Evolutionary conservation across 2,797 vertebrate genomes (phyloP).

Genomic region (Mormyrops boulengeri): DNA sequence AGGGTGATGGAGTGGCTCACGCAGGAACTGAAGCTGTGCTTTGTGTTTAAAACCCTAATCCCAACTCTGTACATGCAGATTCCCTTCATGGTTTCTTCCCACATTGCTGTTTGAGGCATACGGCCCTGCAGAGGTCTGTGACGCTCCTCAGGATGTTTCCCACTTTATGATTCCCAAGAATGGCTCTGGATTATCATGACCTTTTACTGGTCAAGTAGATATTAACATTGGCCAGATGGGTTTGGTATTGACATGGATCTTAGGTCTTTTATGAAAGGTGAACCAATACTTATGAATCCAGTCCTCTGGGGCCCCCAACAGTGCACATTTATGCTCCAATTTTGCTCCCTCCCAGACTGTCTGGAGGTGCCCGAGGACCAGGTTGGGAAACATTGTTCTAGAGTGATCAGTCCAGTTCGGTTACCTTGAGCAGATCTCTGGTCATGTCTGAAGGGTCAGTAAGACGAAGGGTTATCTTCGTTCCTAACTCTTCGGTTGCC

Average conservation of each 20-base stretch:
- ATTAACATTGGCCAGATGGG: neutral
- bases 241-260: neutral
- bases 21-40: neutral
- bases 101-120: neutral
- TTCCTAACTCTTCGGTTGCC: slow-evolving; percentile 75
- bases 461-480: slow-evolving; percentile 74
- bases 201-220: neutral
- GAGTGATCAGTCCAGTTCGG: neutral
- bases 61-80: neutral
- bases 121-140: neutral
- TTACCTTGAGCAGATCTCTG: slow-evolving; percentile 83
- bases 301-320: neutral
- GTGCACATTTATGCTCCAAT: neutral
- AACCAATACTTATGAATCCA: neutral
- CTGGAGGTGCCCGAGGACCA: neutral
- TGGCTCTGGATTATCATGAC: neutral
- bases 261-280: neutral
- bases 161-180: neutral
- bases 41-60: neutral
- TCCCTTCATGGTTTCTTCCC: neutral
- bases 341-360: neutral
- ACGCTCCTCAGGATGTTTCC: neutral
- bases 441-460: slow-evolving; percentile 80
- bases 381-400: neutral
- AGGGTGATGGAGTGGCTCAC: neutral